Evolutionary conservation across 2,888 invertebrate species (phyloP).

Genomic region (Ichneumoninae sp.): DNA sequence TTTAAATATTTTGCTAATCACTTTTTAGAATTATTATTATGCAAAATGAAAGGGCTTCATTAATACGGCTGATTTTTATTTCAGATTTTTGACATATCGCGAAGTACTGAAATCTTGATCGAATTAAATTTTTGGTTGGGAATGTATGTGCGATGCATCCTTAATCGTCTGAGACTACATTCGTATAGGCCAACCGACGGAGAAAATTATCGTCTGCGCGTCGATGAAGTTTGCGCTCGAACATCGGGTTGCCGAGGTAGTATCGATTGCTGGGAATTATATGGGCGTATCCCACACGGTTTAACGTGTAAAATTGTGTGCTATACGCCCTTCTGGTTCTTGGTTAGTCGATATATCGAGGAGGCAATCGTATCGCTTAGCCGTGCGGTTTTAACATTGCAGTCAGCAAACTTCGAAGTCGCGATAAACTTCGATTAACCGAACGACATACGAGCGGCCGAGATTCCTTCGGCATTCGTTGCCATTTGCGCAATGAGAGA

Average conservation of each 20-base stretch:
- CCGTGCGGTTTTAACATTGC: not conserved
- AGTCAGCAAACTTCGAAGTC: conserved; percentile 36
- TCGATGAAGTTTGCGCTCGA: conserved; percentile 19
- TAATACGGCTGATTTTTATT: too few species aligned
- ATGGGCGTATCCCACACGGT: not conserved
- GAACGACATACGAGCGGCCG: conserved; percentile 23
- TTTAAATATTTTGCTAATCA: too few species aligned
- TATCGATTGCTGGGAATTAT: not conserved
- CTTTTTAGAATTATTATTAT: too few species aligned
- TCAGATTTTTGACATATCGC: too few species aligned
- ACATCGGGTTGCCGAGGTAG: not conserved
- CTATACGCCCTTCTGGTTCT: not conserved
- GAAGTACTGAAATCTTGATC: too few species aligned
- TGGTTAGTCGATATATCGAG: not conserved
- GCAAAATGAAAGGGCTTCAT: too few species aligned
- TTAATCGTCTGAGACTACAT: not conserved
- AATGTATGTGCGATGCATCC: too few species aligned
- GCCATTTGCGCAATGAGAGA: conserved; percentile 54
- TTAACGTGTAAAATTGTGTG: not conserved
- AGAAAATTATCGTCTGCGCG: conserved; percentile 26
- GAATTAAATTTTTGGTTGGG: too few species aligned
- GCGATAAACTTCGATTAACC: conserved; percentile 20
- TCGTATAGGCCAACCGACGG: not conserved
- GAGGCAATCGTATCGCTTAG: conserved; percentile 1
- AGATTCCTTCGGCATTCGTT: conserved; percentile 46